Base-by-base conservation (phyloP, 2,888 invertebrate genomes). In the Chesias legatella region DNA sequence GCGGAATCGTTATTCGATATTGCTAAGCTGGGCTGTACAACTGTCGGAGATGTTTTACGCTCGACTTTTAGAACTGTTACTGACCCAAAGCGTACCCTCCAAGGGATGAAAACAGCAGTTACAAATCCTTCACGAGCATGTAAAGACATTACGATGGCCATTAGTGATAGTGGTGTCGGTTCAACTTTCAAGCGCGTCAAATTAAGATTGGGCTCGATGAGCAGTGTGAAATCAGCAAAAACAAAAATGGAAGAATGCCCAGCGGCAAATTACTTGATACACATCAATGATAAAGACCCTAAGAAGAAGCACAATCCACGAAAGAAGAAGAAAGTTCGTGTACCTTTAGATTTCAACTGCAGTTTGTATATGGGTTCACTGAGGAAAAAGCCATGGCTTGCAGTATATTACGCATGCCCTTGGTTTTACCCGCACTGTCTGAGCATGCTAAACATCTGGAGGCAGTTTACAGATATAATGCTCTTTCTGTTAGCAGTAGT, bases 361-460 rank as follows among this genome's bases (percentile, higher is more conserved):
- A 75, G 62, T 47, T 35, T 61, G n/a, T 78, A 58, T 32, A 67
- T 75, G 69, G 51, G 43, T 7, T 62, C 72, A 7, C 45, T 75
- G 25, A 60, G 74, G 39, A 73, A 56, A 32, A 65, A 50, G 21
- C 75, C 71, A 1, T 71, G 44, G 48, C 36, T 73, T 7, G 45
- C 40, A 6, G 22, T 76, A 8, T 77, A 73, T 37, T 58, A 63
- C 25, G 48, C 35, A 29, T 75, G 68, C 13, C 74, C 77, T 0
- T 63, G 67, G 69, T 72, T 78, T 46, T 77, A 76, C 40, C 74
- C 73, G 7, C 73, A 74, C 37, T 75, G 64, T 33, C 23, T 75
- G 3, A 58, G 56, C 40, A 38, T 73, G 21, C 24, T 75, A 1
- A 53, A 33, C 2, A 13, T 65, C 1, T 71, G 66, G 61, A 68